A percentile compares a stretch with the other conserved stretches of the same genome.
These are phyloP conservation scores for Ceuthmochares aereus DNA, from an alignment of 2,113 vertebrate species.

Conservation along the genomic window DNA sequence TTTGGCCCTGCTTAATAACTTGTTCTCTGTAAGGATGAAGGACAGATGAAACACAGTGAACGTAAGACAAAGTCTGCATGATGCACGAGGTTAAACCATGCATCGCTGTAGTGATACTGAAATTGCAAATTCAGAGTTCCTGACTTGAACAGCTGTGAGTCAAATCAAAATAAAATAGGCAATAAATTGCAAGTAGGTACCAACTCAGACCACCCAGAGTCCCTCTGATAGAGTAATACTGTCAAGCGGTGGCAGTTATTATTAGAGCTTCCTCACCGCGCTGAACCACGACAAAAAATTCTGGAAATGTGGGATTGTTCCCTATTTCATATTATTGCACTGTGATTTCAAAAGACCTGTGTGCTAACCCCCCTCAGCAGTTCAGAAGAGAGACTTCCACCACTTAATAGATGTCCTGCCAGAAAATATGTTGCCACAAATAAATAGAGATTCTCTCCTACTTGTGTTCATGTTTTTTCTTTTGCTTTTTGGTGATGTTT, in stretches of 20 bases:
- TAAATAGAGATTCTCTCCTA: not conserved
- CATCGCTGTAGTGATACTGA: not conserved
- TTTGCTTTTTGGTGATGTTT: not conserved
- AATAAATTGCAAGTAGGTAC: not conserved
- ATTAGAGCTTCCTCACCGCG: not conserved
- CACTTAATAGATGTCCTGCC: not conserved
- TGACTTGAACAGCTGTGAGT: not conserved
- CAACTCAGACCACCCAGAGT: not conserved
- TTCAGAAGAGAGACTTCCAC: not conserved
- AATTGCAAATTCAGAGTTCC: constrained; percentile 1
- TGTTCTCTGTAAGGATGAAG: not conserved
- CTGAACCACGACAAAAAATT: not conserved
- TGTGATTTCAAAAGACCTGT: not conserved
- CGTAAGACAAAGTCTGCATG: not conserved
- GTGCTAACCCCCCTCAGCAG: not conserved
- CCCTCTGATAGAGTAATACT: not conserved
- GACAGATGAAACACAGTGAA: not conserved
- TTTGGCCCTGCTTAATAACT: not conserved
- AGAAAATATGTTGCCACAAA: not conserved
- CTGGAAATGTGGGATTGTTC: not conserved
- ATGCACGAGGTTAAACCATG: accelerated
- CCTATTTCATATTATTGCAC: not conserved
- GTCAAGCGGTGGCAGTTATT: not conserved
- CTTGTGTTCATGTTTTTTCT: not conserved
- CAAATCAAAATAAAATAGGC: not conserved